phyloP scores from a whole-genome alignment of 2,113 vertebrate genomes.

The Tachuris rubrigastra region DNA sequence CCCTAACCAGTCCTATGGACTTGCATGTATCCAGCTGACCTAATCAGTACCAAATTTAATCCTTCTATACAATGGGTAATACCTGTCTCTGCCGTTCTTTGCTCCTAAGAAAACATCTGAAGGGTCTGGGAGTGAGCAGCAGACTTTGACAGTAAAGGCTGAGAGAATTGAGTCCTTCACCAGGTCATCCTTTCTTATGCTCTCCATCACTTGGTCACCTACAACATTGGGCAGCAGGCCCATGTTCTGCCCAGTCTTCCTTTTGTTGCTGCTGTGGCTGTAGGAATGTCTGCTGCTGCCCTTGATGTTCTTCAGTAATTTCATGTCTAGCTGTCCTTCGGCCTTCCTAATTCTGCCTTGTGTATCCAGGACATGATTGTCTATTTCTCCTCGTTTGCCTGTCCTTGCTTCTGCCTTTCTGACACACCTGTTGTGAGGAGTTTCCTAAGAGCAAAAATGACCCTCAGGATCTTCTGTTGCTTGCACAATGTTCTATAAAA shows the following conservation, averaged over 20 bases:
- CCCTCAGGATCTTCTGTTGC: background rate
- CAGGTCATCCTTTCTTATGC: background rate
- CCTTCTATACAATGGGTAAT: background rate
- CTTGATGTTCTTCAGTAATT: background rate
- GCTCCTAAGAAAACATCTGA: background rate
- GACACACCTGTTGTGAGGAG: background rate
- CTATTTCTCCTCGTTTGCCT: background rate
- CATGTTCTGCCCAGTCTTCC: rapidly evolving
- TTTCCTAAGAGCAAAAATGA: background rate
- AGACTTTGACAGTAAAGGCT: background rate
- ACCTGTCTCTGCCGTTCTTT: background rate
- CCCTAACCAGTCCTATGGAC: background rate
- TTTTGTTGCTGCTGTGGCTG: background rate
- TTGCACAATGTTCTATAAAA: background rate
- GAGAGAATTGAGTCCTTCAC: background rate
- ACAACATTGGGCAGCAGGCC: background rate
- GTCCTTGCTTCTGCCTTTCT: background rate
- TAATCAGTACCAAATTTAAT: background rate
- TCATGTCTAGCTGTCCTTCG: background rate
- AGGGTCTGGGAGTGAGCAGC: background rate
- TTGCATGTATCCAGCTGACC: background rate
- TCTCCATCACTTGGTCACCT: background rate
- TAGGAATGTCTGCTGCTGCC: background rate
- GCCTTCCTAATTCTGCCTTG: background rate
- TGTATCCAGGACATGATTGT: background rate